Percentiles rank a stretch among this genome's conserved stretches.
These are phyloP conservation scores for Chromoteleia sp. DNA, from an alignment of 2,888 invertebrate species.

Conservation along the genomic window DNA sequence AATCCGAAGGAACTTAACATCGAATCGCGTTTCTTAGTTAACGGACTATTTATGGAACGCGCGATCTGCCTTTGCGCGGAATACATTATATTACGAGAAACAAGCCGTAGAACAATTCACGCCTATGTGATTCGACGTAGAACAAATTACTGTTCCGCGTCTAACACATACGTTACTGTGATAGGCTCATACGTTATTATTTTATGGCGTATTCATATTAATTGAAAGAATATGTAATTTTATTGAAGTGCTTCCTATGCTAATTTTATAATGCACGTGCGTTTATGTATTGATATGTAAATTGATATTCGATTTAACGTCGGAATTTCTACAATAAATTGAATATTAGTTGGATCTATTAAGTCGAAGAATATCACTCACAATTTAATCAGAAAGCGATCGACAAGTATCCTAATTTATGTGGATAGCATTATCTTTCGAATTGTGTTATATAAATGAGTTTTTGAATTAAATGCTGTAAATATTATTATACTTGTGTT, in stretches of 20 bases:
- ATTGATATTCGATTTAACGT: conserved; percentile 45
- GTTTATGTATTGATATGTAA: conserved; percentile 40
- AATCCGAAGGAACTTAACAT: conserved; percentile 55
- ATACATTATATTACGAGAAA: conserved; percentile 69
- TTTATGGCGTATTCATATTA: conserved; percentile 65
- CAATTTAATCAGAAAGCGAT: conserved; percentile 33
- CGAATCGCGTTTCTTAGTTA: conserved; percentile 66
- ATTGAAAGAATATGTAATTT: conserved; percentile 57
- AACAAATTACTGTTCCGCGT: conserved; percentile 60
- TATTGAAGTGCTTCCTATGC: conserved; percentile 46
- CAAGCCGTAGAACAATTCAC: conserved; percentile 66
- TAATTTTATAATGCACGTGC: conserved; percentile 42
- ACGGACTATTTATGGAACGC: conserved; percentile 66
- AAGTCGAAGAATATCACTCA: not conserved
- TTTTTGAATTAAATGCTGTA: not conserved
- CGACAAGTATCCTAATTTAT: conserved; percentile 29
- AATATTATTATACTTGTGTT: not conserved
- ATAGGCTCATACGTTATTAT: conserved; percentile 56
- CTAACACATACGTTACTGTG: conserved; percentile 44
- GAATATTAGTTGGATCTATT: conserved; percentile 11
- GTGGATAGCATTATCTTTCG: conserved; percentile 29
- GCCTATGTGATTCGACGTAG: conserved; percentile 65
- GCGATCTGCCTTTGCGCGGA: conserved; percentile 65
- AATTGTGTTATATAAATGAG: conserved; percentile 12
- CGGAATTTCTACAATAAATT: conserved; percentile 32